Evolutionary conservation across 2,888 invertebrate genomes (phyloP).

Genomic region (Neoaliturus tenellus): DNA sequence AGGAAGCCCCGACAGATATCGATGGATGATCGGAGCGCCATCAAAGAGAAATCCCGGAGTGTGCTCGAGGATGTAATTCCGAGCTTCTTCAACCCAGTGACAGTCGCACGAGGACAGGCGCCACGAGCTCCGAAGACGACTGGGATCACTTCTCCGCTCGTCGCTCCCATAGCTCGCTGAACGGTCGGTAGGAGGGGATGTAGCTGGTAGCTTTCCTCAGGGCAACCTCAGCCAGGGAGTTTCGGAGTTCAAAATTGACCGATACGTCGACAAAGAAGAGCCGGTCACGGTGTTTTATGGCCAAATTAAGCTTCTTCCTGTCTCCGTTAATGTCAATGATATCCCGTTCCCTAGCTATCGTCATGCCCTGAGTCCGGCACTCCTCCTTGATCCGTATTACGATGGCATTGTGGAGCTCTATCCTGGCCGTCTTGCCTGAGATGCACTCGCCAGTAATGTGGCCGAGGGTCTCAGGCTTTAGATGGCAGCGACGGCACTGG

Average conservation of each 20-base stretch:
- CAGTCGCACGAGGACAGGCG: background rate
- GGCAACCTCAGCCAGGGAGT: background rate
- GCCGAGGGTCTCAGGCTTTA: slow-evolving; percentile 68
- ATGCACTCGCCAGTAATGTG: slow-evolving; percentile 67
- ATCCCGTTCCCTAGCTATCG: slow-evolving; percentile 37
- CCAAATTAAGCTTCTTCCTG: slow-evolving; percentile 67
- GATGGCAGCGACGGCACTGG: slow-evolving; percentile 68
- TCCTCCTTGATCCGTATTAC: background rate
- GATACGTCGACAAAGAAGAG: slow-evolving; percentile 68
- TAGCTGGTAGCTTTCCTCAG: slow-evolving; percentile 39
- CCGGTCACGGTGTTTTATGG: slow-evolving; percentile 64
- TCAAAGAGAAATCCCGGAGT: too few species aligned
- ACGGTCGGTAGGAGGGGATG: background rate
- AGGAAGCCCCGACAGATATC: too few species aligned
- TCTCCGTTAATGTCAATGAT: background rate
- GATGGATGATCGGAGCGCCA: too few species aligned
- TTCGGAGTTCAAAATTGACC: too few species aligned
- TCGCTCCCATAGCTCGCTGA: background rate
- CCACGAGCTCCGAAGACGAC: slow-evolving; percentile 49
- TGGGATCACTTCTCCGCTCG: background rate
- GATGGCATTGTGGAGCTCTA: slow-evolving; percentile 59
- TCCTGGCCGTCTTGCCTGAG: slow-evolving; percentile 51
- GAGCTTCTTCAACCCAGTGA: background rate
- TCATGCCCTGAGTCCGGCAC: background rate
- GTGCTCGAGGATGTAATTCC: too few species aligned